Evolutionary conservation across 1,140 invertebrate species (phyloP), one percentile per base, ranked within the genome.

Genomic region (Laodelphax striatellus): DNA sequence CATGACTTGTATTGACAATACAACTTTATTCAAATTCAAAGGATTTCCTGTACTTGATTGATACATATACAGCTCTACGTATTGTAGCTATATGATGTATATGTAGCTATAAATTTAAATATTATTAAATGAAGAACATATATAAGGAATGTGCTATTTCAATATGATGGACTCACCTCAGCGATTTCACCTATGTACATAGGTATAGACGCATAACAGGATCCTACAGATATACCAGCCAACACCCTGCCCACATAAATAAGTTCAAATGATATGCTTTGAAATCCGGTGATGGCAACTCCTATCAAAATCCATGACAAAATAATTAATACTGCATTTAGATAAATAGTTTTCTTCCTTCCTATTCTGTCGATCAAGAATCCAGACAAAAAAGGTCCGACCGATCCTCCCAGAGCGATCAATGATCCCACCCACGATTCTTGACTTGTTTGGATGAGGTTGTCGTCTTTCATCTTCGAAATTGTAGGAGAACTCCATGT

Each of bases 121-220:
- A n/a, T n/a, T n/a, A n/a, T n/a, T n/a, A n/a, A n/a, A n/a, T n/a
- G n/a, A n/a, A n/a, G n/a, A n/a, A n/a, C n/a, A n/a, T n/a, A n/a
- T n/a, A n/a, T n/a, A n/a, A n/a, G n/a, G n/a, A n/a, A n/a, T n/a
- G n/a, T n/a, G n/a, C n/a, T n/a, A n/a, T n/a, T n/a, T n/a, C n/a
- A n/a, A n/a, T n/a, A n/a, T n/a, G n/a, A 22, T 21, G 34, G 21
- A 54, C 68, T 76, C 70, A 82, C 82, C 66, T 90, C 88, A 2
- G 90, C 84, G 44, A 92, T 91, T 76, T 94, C 91, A 22, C 89
- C 88, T 60, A 90, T 81, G 71, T 94, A 95, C 80, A 93, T 87
- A 0, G 90, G 90, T 3, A 84, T 77, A n/a, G 83, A 80, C 0
- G 89, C 86, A 70, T 88, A 90, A 0, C 85, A 75, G 65, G 86